Base-by-base conservation (phyloP, 2,888 invertebrate species). In the Meta bourneti region DNA sequence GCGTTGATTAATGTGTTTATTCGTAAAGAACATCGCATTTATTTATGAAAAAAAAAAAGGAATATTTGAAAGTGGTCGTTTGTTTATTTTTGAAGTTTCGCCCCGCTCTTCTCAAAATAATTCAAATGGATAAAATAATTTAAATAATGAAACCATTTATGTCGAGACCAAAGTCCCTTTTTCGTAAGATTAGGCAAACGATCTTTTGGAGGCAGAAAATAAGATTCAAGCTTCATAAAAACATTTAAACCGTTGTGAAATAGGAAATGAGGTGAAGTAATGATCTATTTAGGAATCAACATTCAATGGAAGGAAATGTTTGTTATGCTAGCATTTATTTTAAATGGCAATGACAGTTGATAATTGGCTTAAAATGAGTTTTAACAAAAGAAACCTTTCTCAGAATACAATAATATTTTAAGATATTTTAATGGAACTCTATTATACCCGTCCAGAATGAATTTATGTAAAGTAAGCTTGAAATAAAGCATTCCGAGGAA, bases 1-100 rank as follows among this genome's bases (percentile, higher is more conserved):
- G 7, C 16, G 13, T 54, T 83, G 83, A 83, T 74, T 74, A 83
- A 83, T 83, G 72, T 8, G 7, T 48, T 72, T 83, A 72, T 83
- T 51, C 51, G 51, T 11, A 13, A 74, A 83, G 81, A 61, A 61
- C 61, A 61, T 61, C 61, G 61, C 61, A 16, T 61, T 61, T 61
- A 61, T 61, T 61, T 16, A 6, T 16, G 13, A 61, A 61, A 61
- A 61, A 61, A 61, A 9, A 0, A 0, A 9, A 16, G 61, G 61
- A 61, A 16, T 1, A 61, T 16, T 11, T 9, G 61, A 61, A 9
- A 8, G 61, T 61, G 61, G 8, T 9, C 7, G 11, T 61, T 61
- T 9, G 16, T 61, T 61, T 16, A 16, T 61, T 61, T 16, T 61
- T 11, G 11, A 61, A 61, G 11, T 61, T 61, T 16, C 8, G 11